Percentiles rank a stretch among this genome's conserved stretches.
These are phyloP conservation scores for Heliconius himera DNA, from an alignment of 1,140 invertebrate species.

Conservation along the genomic window DNA sequence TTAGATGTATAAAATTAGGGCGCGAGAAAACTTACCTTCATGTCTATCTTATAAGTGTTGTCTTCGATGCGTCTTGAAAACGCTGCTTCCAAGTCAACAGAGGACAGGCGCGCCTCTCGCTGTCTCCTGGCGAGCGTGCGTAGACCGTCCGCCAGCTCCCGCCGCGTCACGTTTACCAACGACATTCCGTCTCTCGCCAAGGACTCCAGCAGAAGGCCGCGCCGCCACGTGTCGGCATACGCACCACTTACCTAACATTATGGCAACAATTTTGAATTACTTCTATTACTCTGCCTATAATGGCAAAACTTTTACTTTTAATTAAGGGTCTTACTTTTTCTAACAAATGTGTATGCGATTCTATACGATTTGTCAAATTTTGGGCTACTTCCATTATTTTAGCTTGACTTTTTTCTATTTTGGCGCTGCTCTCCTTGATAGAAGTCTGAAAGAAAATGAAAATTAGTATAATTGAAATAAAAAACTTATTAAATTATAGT, in stretches of 20 bases:
- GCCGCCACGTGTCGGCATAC: conserved; percentile 82
- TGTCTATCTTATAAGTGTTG: conserved; percentile 66
- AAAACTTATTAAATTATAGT: not conserved
- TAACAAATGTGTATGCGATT: conserved; percentile 61
- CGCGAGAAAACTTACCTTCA: conserved; percentile 51
- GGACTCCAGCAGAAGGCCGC: conserved; percentile 74
- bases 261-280: conserved; percentile 18
- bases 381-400: conserved; percentile 63
- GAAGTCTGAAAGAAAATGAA: conserved; percentile 57
- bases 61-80: conserved; percentile 61
- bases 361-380: conserved; percentile 67
- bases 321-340: conserved; percentile 62
- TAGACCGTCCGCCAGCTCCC: conserved; percentile 82
- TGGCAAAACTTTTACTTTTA: not conserved
- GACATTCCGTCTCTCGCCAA: conserved; percentile 77
- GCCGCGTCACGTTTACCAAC: conserved; percentile 80
- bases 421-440: conserved; percentile 68
- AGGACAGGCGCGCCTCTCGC: conserved; percentile 58
- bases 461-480: not conserved
- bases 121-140: conserved; percentile 73
- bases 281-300: not conserved
- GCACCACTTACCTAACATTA: conserved; percentile 81
- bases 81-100: conserved; percentile 59
- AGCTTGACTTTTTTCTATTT: conserved; percentile 65
- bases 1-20: not conserved